Evolutionary conservation across 2,888 invertebrate species (phyloP), one percentile per base, ranked within the genome.

Genomic region (Sinotaia quadrata): DNA sequence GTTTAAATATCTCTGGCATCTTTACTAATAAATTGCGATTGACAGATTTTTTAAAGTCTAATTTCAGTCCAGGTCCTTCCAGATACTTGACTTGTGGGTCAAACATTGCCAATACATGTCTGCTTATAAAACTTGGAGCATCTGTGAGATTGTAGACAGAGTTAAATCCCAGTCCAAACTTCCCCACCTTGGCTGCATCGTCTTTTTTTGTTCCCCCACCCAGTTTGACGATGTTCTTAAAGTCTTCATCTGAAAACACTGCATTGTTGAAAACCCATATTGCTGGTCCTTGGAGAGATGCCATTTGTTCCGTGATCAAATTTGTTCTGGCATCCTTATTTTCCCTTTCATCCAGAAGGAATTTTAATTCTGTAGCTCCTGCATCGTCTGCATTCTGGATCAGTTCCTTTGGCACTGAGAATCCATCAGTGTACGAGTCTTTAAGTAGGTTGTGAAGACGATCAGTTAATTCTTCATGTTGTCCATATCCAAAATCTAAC

Each of bases 101-200:
- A 68, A 87, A 84, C 7, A 86, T 82, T n/a, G 85, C 83, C 52
- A 85, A 69, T 37, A 76, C 79, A 59, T 81, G 67, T 12, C 83
- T 71, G 58, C 84, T 84, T 12, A 86, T 72, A 57, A 87, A 83
- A 58, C 83, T 84, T n/a, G 86, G 86, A 5, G 84, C 81, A 75
- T 86, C 86, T 8, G 85, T 85, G 4, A 86, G 58, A 67, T 86
- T 86, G 71, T 86, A 86, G 15, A 86, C 85, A 3, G 84, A 78
- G 70, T 85, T 85, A 73, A 86, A 85, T 0, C 86, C 86, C 8
- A 85, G 77, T 21, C 86, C 87, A 77, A 85, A 86, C 56, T 82
- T 77, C 12, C 86, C 87, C 56, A 86, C 81, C 70, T 84, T 85
- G 4, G 80, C 80, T 24, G 78, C 74, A 31, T 83, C 76, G 7